phyloP scores from a whole-genome alignment of 1,140 invertebrate species.

The Pachypsylla venusta region DNA sequence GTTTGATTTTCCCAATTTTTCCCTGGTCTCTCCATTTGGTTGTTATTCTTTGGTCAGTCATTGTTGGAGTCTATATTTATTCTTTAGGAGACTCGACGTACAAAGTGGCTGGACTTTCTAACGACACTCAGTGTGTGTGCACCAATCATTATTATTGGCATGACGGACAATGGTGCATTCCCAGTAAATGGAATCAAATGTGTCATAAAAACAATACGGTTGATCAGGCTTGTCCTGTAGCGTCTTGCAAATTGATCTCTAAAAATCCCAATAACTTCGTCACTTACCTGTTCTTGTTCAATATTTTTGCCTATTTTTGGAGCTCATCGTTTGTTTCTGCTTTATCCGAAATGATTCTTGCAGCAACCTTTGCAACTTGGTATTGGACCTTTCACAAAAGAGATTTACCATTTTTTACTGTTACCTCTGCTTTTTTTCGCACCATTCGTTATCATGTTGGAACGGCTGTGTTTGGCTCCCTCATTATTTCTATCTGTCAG shows the following conservation, averaged over 20 bases:
- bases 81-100: slow-evolving; percentile 47
- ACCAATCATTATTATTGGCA: slow-evolving; percentile 22
- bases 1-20: slow-evolving; percentile 78
- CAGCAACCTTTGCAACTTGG: slow-evolving; percentile 73
- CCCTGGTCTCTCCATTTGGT: slow-evolving; percentile 70
- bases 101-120: slow-evolving; percentile 31
- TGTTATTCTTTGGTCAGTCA: slow-evolving; percentile 53
- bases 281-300: slow-evolving; percentile 43
- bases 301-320: slow-evolving; percentile 84
- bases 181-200: slow-evolving; percentile 34
- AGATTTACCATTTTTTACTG: slow-evolving; percentile 65
- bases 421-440: slow-evolving; percentile 50
- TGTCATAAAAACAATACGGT: slow-evolving; percentile 27
- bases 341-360: slow-evolving; percentile 76
- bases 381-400: slow-evolving; percentile 82
- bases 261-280: slow-evolving; percentile 19
- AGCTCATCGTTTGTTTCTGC: slow-evolving; percentile 77
- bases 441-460: slow-evolving; percentile 79
- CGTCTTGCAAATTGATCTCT: slow-evolving; percentile 22
- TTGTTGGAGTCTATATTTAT: slow-evolving; percentile 51
- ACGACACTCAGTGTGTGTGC: slow-evolving; percentile 19
- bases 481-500: slow-evolving; percentile 80
- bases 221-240: slow-evolving; percentile 15
- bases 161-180: slow-evolving; percentile 39
- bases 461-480: slow-evolving; percentile 82